These are phyloP conservation scores for Metaphire vulgaris DNA, from an alignment of 1,140 invertebrate species.

Conservation along the genomic window DNA sequence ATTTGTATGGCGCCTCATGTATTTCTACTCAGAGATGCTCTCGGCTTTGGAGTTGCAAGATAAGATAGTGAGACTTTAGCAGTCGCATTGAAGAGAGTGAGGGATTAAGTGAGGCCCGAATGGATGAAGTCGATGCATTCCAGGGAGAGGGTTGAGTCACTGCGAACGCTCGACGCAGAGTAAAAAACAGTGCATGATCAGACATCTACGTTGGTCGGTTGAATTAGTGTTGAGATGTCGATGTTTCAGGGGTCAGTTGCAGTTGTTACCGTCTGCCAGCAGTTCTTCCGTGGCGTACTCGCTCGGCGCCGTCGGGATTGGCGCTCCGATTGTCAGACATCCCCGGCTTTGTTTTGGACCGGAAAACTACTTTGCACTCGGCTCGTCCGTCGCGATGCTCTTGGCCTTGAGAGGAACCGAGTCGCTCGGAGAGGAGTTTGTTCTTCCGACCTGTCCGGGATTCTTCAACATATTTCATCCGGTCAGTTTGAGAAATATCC, in stretches of 20 bases:
- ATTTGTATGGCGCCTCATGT: no score
- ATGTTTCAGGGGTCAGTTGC: constrained; percentile 27
- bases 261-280: constrained; percentile 22
- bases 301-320: constrained; percentile 62
- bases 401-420: constrained; percentile 87
- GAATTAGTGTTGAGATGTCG: no score
- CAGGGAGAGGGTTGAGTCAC: no score
- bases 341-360: constrained; percentile 68
- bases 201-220: no score
- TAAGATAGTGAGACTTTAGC: no score
- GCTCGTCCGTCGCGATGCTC: constrained; percentile 92
- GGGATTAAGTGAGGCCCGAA: no score
- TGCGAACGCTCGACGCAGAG: no score
- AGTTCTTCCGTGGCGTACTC: constrained; percentile 16
- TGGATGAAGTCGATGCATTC: no score
- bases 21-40: no score
- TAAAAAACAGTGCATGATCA: no score
- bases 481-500: constrained; percentile 41
- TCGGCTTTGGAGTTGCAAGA: no score
- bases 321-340: constrained; percentile 60
- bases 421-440: constrained; percentile 66
- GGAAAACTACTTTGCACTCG: constrained; percentile 82
- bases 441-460: constrained; percentile 77
- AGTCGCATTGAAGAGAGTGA: no score
- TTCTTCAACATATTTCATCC: constrained; percentile 98